These are phyloP conservation scores for Empidonax alnorum DNA, from an alignment of 2,113 vertebrate genomes.

Conservation along the genomic window DNA sequence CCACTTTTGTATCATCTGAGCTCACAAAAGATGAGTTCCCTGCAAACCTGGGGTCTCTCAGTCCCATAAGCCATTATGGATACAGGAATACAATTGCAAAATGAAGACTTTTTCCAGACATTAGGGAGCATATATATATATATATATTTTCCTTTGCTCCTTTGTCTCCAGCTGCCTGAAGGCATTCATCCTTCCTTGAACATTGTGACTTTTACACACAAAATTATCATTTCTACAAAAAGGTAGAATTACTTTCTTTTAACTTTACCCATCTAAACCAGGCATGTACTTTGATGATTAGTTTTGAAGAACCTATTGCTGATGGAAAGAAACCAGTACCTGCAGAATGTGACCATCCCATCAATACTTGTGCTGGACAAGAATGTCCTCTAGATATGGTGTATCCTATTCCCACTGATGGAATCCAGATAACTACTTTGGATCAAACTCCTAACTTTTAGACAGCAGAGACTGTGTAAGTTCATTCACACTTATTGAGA, in stretches of 20 bases:
- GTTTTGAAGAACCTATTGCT: neutral
- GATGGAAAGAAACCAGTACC: neutral
- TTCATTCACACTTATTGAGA: neutral
- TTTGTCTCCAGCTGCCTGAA: neutral
- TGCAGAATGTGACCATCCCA: neutral
- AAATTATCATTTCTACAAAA: neutral
- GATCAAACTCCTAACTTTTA: neutral
- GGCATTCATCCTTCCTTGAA: neutral
- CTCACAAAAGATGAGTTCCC: neutral
- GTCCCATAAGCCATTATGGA: neutral
- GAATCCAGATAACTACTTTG: neutral
- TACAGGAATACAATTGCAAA: neutral
- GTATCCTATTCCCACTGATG: rapidly evolving
- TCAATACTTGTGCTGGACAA: neutral
- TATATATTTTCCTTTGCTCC: neutral
- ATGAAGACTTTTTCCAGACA: neutral
- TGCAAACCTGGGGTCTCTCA: neutral
- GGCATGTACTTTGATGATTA: neutral
- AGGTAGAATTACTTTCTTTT: neutral
- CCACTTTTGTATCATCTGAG: neutral
- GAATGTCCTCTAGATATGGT: neutral
- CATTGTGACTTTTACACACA: neutral
- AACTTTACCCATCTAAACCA: neutral
- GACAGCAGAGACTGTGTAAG: neutral
- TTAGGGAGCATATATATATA: neutral